Evolutionary conservation across 2,797 vertebrate genomes (phyloP).

Genomic region (Pangasius djambal): DNA sequence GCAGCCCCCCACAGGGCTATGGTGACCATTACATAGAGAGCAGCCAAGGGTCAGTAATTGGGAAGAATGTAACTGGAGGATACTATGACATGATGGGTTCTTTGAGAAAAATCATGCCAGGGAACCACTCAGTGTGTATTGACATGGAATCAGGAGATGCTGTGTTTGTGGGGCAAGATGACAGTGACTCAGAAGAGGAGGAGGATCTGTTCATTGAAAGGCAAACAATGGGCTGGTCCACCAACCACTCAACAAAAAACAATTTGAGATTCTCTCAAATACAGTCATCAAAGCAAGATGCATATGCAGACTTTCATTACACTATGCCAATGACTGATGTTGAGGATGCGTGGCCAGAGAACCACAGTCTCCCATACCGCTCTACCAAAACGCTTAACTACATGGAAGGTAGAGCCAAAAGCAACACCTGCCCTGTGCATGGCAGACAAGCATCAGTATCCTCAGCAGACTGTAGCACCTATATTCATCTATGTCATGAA

Average conservation of each 20-base stretch:
- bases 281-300: constrained; percentile 70
- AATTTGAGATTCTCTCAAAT: constrained; percentile 62
- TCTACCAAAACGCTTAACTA: constrained; percentile 71
- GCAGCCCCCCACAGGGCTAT: constrained; percentile 66
- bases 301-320: constrained; percentile 77
- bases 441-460: constrained; percentile 67
- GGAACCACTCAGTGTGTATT: constrained; percentile 75
- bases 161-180: constrained; percentile 68
- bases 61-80: constrained; percentile 69
- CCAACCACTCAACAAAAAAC: constrained; percentile 79
- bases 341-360: constrained; percentile 78
- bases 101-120: constrained; percentile 79
- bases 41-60: constrained; percentile 61
- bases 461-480: constrained; percentile 69
- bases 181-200: constrained; percentile 71
- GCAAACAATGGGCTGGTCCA: constrained; percentile 79
- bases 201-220: constrained; percentile 74
- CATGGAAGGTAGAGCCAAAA: constrained; percentile 70
- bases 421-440: constrained; percentile 71
- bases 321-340: constrained; percentile 80
- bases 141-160: constrained; percentile 77
- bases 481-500: constrained; percentile 75
- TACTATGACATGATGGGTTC: constrained; percentile 85
- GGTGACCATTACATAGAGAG: constrained; percentile 72
- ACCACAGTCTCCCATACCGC: constrained; percentile 68